Percentiles rank a stretch among this genome's conserved stretches.
Conservation (phyloP, 1,140 invertebrate species). For the Ericerus pela region DNA sequence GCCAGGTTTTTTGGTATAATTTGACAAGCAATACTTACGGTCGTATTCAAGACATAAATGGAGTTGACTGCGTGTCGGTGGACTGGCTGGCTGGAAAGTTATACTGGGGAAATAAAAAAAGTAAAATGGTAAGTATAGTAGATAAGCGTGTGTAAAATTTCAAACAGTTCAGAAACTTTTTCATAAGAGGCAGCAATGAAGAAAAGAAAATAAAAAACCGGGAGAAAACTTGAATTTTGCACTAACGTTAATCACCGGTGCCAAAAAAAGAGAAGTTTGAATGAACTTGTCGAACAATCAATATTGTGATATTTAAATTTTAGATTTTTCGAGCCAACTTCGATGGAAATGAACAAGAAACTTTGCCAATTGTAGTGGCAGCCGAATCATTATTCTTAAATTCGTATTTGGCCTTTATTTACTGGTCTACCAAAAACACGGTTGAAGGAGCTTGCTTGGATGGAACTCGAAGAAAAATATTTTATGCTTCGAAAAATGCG, state of each 20-base stretch:
- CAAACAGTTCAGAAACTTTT: neutral
- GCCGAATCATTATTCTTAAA: constrained; percentile 49
- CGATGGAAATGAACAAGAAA: constrained; percentile 51
- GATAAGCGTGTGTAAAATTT: too few relatives aligned
- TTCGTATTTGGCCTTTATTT: constrained; percentile 60
- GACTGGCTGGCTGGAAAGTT: constrained; percentile 78
- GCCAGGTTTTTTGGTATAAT: constrained; percentile 53
- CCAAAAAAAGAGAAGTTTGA: too few relatives aligned
- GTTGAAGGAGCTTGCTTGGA: constrained; percentile 64
- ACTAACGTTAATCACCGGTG: too few relatives aligned
- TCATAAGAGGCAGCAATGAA: too few relatives aligned
- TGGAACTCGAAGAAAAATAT: constrained; percentile 34
- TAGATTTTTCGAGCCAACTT: constrained; percentile 39
- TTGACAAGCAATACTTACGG: constrained; percentile 40
- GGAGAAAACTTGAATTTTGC: too few relatives aligned
- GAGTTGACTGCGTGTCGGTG: constrained; percentile 61
- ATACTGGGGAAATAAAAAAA: constrained; percentile 77
- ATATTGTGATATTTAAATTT: constrained; percentile 3
- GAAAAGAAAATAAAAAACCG: too few relatives aligned
- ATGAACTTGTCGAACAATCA: neutral
- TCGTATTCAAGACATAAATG: constrained; percentile 44
- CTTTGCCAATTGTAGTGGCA: constrained; percentile 60
- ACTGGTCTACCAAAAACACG: constrained; percentile 72
- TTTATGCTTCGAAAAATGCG: neutral
- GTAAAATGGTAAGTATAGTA: constrained; percentile 47